These are phyloP conservation scores for Hofmannophila pseudospretella DNA, from an alignment of 2,888 invertebrate genomes.

Conservation along the genomic window DNA sequence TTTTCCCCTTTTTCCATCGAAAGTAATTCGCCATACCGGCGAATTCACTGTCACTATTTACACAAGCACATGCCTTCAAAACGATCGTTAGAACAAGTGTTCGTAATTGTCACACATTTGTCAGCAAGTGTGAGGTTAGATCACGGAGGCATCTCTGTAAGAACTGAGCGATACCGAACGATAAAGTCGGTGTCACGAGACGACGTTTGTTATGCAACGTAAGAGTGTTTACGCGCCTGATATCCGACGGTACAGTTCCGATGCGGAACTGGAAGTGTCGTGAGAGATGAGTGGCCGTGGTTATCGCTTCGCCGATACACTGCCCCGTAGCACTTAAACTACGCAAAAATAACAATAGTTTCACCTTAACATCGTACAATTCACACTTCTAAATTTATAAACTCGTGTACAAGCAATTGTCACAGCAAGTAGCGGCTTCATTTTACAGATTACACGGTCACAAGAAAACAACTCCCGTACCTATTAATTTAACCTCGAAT, in stretches of 20 bases:
- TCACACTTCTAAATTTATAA: slow-evolving; percentile 3
- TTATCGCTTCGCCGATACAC: background rate
- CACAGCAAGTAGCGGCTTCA: slow-evolving; percentile 4
- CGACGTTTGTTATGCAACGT: slow-evolving; percentile 57
- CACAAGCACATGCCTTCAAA: slow-evolving; percentile 27
- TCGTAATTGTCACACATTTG: slow-evolving; percentile 27
- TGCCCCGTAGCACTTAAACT: background rate
- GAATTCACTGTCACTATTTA: slow-evolving; percentile 16
- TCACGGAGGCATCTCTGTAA: slow-evolving; percentile 59
- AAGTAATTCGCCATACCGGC: slow-evolving; percentile 81
- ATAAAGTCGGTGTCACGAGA: slow-evolving; percentile 67
- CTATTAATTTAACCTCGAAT: slow-evolving; percentile 28
- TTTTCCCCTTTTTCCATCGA: slow-evolving; percentile 82
- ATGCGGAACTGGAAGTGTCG: slow-evolving; percentile 33
- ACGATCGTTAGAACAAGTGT: slow-evolving; percentile 19
- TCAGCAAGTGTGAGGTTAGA: slow-evolving; percentile 37
- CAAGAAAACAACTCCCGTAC: background rate
- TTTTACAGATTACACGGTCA: background rate
- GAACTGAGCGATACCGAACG: slow-evolving; percentile 70
- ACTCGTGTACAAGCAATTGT: slow-evolving; percentile 32
- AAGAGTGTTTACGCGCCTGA: slow-evolving; percentile 30
- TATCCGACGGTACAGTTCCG: slow-evolving; percentile 36
- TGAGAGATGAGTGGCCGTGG: slow-evolving; percentile 16
- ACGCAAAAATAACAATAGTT: background rate
- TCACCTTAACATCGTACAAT: background rate